phyloP scores from a whole-genome alignment of 2,113 vertebrate species.

The Oreotrochilus melanogaster region DNA sequence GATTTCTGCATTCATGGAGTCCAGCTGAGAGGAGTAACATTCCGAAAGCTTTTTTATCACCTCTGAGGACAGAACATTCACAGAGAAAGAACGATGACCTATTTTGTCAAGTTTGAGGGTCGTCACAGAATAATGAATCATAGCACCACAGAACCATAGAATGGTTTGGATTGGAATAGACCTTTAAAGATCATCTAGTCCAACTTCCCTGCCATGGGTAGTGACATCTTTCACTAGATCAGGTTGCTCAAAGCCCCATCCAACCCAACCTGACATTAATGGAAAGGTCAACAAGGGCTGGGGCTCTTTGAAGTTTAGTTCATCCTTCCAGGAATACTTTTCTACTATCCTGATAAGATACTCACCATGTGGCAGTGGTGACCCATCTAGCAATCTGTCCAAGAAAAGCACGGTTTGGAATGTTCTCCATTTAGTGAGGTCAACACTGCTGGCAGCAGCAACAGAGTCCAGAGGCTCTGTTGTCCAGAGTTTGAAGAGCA shows the following conservation, averaged over 20 bases:
- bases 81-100: neutral
- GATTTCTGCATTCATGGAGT: slow-evolving; percentile 94
- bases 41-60: slow-evolving; percentile 88
- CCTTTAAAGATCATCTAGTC: neutral
- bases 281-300: neutral
- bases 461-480: slow-evolving; percentile 77
- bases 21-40: slow-evolving; percentile 89
- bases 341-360: neutral
- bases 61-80: slow-evolving; percentile 74
- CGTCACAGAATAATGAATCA: neutral
- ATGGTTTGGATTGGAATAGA: neutral
- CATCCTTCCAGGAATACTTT: neutral
- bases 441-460: slow-evolving; percentile 77
- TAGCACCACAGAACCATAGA: neutral
- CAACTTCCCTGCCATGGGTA: neutral
- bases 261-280: neutral
- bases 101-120: neutral
- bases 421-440: slow-evolving; percentile 93
- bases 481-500: slow-evolving; percentile 89
- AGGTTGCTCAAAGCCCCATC: neutral
- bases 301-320: neutral
- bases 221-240: neutral
- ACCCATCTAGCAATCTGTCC: slow-evolving; percentile 91
- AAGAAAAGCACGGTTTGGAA: slow-evolving; percentile 97
- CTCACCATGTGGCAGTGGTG: slow-evolving; percentile 87